A percentile compares a stretch with the other conserved stretches of the same genome.
Evolutionary conservation across 2,113 vertebrate species (phyloP).

Genomic region (Sminthopsis crassicaudata): DNA sequence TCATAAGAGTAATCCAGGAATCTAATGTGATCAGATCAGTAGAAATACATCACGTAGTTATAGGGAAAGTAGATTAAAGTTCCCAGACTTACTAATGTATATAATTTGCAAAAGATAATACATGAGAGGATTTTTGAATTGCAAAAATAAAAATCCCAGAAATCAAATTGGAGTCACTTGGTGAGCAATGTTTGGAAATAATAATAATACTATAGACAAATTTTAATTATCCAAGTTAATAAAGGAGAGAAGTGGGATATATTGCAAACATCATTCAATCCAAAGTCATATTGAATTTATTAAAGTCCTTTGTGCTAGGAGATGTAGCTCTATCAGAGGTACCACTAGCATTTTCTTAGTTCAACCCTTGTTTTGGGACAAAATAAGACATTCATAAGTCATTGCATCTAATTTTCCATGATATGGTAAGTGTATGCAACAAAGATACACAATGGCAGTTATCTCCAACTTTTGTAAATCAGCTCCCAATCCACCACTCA

Average conservation of each 20-base stretch:
- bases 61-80: background rate
- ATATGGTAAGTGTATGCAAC: background rate
- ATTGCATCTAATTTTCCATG: background rate
- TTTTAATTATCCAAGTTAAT: background rate
- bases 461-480: background rate
- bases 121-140: background rate
- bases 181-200: background rate
- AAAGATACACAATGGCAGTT: background rate
- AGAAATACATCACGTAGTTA: background rate
- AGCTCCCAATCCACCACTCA: background rate
- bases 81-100: background rate
- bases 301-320: background rate
- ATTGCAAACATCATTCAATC: background rate
- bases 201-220: background rate
- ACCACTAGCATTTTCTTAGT: background rate
- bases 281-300: background rate
- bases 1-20: background rate
- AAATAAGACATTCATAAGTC: background rate
- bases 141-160: background rate
- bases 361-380: background rate
- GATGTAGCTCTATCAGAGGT: background rate
- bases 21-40: background rate
- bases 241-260: background rate
- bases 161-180: background rate
- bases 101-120: background rate